phyloP scores from a whole-genome alignment of 2,113 vertebrate genomes.

The Ictidomys tridecemlineatus region DNA sequence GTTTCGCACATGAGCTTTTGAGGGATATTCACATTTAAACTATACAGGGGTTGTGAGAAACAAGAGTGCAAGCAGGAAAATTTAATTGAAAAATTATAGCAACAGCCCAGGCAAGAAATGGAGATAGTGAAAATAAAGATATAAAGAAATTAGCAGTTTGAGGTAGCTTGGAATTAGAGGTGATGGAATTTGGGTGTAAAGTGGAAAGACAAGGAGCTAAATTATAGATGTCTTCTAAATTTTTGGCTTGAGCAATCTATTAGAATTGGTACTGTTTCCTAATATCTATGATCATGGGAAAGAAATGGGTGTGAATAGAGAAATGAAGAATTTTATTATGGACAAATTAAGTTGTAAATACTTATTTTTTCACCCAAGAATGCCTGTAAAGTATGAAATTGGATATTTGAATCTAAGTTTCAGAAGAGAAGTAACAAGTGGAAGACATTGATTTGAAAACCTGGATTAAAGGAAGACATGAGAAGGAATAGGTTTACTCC shows the following conservation, averaged over 20 bases:
- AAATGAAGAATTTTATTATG: neutral
- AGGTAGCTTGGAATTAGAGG: neutral
- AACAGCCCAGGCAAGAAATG: neutral
- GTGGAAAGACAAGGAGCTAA: neutral
- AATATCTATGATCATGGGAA: neutral
- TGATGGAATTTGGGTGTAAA: neutral
- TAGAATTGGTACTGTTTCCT: neutral
- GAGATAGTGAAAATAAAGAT: neutral
- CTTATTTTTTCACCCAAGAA: neutral
- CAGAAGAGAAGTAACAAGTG: neutral
- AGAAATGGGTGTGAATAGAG: neutral
- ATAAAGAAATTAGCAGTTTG: neutral
- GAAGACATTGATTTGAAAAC: neutral
- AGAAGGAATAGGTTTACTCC: neutral
- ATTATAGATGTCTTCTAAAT: neutral
- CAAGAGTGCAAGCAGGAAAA: neutral
- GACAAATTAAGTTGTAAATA: neutral
- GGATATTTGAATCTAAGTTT: constrained; percentile 21
- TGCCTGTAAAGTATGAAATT: neutral
- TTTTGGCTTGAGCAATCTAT: neutral
- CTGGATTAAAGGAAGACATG: neutral
- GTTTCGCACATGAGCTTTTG: too few relatives aligned
- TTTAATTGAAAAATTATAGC: neutral
- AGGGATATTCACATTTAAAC: too few relatives aligned
- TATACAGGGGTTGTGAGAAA: neutral